phyloP scores from a whole-genome alignment of 2,888 invertebrate genomes.

The Hemistola chrysoprasaria region DNA sequence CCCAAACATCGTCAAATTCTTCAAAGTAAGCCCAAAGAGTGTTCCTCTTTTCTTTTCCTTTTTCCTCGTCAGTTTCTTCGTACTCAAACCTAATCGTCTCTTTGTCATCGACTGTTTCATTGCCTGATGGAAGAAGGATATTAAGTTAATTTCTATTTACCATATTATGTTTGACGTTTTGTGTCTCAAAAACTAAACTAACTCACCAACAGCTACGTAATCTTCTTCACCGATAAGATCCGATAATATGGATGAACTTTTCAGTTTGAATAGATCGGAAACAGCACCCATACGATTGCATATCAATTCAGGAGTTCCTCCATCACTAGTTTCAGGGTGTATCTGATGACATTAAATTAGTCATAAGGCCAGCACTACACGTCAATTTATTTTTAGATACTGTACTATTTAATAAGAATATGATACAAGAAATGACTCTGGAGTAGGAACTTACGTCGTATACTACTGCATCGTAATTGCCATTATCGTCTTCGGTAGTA shows the following conservation, averaged over 20 bases:
- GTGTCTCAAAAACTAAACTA: neutral
- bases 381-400: too few relatives aligned
- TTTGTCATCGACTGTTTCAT: conserved; percentile 40
- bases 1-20: conserved; percentile 35
- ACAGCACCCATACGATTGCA: too few relatives aligned
- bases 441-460: conserved; percentile 34
- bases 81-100: conserved; percentile 42
- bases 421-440: neutral
- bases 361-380: too few relatives aligned
- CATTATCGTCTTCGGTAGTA: conserved; percentile 8
- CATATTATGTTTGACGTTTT: too few relatives aligned
- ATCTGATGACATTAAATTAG: too few relatives aligned
- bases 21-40: conserved; percentile 50
- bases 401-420: too few relatives aligned
- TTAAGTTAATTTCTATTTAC: too few relatives aligned
- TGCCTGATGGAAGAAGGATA: conserved; percentile 33
- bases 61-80: conserved; percentile 9
- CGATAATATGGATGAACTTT: conserved; percentile 30
- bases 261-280: too few relatives aligned
- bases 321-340: too few relatives aligned
- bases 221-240: conserved; percentile 23
- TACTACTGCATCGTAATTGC: conserved; percentile 22
- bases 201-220: conserved; percentile 35
- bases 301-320: too few relatives aligned
- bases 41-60: conserved; percentile 15